A percentile compares a stretch with the other conserved stretches of the same genome.
phyloP scores from a whole-genome alignment of 2,888 invertebrate genomes.

The Cantharis lateralis region DNA sequence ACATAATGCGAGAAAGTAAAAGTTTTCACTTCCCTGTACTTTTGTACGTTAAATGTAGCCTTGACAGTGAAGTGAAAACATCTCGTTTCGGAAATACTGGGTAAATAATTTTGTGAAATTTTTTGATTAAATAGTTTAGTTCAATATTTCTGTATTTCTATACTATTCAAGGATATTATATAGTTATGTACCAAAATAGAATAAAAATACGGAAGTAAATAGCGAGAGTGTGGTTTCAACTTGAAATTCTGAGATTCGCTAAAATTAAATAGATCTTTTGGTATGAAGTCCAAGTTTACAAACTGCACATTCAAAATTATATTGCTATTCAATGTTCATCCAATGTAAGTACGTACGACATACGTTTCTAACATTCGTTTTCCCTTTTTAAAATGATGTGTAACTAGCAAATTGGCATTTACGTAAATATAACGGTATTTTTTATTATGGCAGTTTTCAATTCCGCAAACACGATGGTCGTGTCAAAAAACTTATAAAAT shows the following conservation, averaged over 20 bases:
- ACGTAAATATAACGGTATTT: background rate
- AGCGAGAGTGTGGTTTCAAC: background rate
- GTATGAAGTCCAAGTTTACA: background rate
- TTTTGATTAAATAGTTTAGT: background rate
- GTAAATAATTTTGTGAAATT: background rate
- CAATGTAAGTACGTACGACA: background rate
- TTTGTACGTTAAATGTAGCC: background rate
- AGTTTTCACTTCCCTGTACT: constrained; percentile 4
- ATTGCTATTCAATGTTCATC: background rate
- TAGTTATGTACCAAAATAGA: background rate
- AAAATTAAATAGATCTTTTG: background rate
- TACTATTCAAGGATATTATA: background rate
- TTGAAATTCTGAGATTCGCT: background rate
- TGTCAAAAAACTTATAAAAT: constrained; percentile 31
- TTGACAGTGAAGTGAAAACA: constrained; percentile 5
- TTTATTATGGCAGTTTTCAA: background rate
- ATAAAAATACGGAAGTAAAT: background rate
- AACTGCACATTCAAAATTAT: background rate
- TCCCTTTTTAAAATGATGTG: background rate
- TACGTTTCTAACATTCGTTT: background rate
- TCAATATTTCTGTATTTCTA: background rate
- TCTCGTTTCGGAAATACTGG: background rate
- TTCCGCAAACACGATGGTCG: constrained; percentile 24
- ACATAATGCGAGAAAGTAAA: constrained; percentile 1
- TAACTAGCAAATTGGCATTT: background rate